These are phyloP conservation scores for Myotis yumanensis DNA, from an alignment of 2,113 vertebrate species.

Conservation along the genomic window DNA sequence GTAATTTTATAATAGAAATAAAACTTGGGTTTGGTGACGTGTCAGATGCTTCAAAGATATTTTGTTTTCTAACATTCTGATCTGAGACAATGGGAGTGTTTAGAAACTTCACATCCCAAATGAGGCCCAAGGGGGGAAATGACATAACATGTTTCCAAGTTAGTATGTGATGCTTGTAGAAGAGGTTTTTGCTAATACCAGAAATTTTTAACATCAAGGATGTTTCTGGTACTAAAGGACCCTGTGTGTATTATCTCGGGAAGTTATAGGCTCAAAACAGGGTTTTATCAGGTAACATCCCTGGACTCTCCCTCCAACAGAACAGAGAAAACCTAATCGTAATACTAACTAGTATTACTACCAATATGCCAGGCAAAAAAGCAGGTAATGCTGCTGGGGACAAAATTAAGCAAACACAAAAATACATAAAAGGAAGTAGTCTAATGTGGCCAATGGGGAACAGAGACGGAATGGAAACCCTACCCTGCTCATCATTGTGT, in stretches of 20 bases:
- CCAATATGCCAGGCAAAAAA: neutral
- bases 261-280: conserved; percentile 6
- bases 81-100: conserved; percentile 16
- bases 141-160: neutral
- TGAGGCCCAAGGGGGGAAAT: neutral
- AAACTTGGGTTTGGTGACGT: conserved; percentile 39
- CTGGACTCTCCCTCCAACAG: neutral
- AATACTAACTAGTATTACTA: neutral
- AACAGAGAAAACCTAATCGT: neutral
- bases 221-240: neutral
- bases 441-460: neutral
- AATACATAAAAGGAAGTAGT: conserved; percentile 2
- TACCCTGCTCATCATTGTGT: neutral
- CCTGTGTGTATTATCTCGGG: neutral
- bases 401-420: conserved; percentile 53
- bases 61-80: conserved; percentile 30
- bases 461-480: neutral
- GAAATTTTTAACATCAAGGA: conserved; percentile 45
- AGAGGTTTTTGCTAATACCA: conserved; percentile 21
- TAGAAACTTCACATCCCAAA: conserved; percentile 52
- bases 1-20: conserved; percentile 47
- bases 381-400: neutral
- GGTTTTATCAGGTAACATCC: neutral
- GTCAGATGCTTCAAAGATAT: conserved; percentile 46
- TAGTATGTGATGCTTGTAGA: neutral